Percentiles rank a stretch among this genome's conserved stretches.
Conservation (phyloP, 1,140 invertebrate species). For the Zaprionus ghesquierei region DNA sequence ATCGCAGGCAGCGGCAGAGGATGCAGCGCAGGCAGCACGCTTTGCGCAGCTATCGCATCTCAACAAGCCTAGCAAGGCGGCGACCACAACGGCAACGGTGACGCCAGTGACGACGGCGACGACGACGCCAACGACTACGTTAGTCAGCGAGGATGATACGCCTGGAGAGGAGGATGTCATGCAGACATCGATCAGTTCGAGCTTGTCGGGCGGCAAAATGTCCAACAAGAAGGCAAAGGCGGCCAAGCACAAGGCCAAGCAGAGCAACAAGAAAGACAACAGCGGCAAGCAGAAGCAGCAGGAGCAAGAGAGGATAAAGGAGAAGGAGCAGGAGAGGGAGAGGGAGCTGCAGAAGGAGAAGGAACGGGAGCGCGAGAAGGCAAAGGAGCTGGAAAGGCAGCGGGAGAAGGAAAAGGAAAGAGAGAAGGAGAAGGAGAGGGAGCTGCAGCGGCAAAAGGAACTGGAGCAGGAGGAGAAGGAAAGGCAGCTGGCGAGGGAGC, state of each 20-base stretch:
- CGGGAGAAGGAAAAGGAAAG: not conserved
- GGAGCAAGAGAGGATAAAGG: not conserved
- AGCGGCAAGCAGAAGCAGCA: not conserved
- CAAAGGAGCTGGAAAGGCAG: not conserved
- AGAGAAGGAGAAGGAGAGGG: not conserved
- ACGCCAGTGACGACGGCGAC: constrained; percentile 12
- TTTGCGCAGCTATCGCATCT: constrained; percentile 61
- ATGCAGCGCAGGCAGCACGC: constrained; percentile 51
- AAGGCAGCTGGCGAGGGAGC: not conserved
- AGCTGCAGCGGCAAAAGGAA: not conserved
- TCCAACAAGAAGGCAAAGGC: constrained; percentile 30
- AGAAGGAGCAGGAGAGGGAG: constrained; percentile 34
- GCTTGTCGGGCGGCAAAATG: constrained; percentile 18
- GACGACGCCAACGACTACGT: constrained; percentile 17
- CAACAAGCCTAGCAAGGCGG: constrained; percentile 52
- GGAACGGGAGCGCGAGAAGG: not conserved
- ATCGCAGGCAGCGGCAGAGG: constrained; percentile 78
- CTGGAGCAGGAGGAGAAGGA: not conserved
- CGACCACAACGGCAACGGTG: not conserved
- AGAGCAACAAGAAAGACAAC: constrained; percentile 31
- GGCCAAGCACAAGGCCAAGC: constrained; percentile 36
- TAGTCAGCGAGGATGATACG: constrained; percentile 48
- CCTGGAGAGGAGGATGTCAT: constrained; percentile 8
- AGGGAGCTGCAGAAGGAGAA: not conserved
- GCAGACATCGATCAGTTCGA: constrained; percentile 31